Conservation (phyloP, 2,113 vertebrate genomes). For the Myanophis thanlyinensis region DNA sequence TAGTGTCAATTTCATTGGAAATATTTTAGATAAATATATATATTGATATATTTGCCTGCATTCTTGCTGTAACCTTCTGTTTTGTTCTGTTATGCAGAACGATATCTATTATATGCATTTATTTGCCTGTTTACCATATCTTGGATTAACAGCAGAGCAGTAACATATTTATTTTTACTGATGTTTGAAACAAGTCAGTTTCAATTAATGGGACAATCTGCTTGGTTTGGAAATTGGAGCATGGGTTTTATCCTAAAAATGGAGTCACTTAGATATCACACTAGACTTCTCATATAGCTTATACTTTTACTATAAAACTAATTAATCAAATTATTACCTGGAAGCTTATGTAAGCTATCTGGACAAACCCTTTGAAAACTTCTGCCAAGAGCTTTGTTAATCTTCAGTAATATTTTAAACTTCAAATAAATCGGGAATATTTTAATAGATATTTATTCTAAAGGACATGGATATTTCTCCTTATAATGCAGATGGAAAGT, state of each 20-base stretch:
- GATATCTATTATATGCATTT: neutral
- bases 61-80: neutral
- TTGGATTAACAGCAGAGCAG: no score
- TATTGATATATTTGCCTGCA: neutral
- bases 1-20: neutral
- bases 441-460: neutral
- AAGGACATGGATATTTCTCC: neutral
- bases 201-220: neutral
- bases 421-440: neutral
- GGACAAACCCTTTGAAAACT: neutral
- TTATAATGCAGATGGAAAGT: neutral
- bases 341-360: neutral
- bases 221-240: neutral
- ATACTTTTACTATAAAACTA: neutral
- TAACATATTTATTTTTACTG: conserved; percentile 10
- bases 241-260: neutral
- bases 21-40: neutral
- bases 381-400: neutral
- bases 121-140: neutral
- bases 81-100: neutral
- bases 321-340: neutral
- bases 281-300: neutral
- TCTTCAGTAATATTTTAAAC: neutral
- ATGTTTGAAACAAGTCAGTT: neutral
- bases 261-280: neutral